A percentile compares a stretch with the other conserved stretches of the same genome.
Evolutionary conservation across 2,888 invertebrate species (phyloP).

Genomic region (Augiades crinisus): DNA sequence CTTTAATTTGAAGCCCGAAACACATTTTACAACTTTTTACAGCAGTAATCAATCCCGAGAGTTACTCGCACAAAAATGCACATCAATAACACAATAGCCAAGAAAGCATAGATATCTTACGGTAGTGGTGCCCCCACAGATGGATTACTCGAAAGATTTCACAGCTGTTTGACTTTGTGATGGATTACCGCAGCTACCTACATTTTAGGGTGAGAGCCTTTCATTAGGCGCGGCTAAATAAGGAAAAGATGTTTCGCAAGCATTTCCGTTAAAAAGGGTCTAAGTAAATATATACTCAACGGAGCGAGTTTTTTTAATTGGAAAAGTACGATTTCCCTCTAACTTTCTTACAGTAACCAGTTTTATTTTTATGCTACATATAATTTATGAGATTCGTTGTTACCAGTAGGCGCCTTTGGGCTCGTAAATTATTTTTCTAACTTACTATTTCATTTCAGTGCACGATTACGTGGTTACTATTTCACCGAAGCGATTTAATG

Average conservation of each 20-base stretch:
- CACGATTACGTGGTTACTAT: no score
- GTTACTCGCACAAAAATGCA: conserved; percentile 4
- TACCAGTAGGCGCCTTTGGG: no score
- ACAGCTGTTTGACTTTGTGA: conserved; percentile 55
- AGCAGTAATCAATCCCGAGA: background rate
- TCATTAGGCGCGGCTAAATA: conserved; percentile 39
- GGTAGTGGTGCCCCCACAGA: conserved; percentile 33
- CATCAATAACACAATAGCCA: conserved; percentile 11
- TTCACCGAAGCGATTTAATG: no score
- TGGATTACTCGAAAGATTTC: conserved; percentile 49
- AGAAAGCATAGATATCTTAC: background rate
- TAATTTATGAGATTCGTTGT: background rate
- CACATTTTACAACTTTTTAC: conserved; percentile 3
- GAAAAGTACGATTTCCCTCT: background rate
- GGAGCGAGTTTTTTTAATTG: background rate
- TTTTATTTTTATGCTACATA: background rate
- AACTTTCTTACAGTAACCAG: background rate
- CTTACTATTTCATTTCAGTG: no score
- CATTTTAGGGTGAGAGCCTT: conserved; percentile 34
- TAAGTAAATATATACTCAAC: background rate
- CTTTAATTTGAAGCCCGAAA: no score
- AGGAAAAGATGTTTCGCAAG: conserved; percentile 29
- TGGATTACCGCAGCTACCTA: conserved; percentile 43
- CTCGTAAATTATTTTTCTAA: no score
- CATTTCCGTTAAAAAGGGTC: background rate